Percentiles rank a stretch among this genome's conserved stretches.
phyloP scores from a whole-genome alignment of 2,888 invertebrate species.

The Ligdia adustata region DNA sequence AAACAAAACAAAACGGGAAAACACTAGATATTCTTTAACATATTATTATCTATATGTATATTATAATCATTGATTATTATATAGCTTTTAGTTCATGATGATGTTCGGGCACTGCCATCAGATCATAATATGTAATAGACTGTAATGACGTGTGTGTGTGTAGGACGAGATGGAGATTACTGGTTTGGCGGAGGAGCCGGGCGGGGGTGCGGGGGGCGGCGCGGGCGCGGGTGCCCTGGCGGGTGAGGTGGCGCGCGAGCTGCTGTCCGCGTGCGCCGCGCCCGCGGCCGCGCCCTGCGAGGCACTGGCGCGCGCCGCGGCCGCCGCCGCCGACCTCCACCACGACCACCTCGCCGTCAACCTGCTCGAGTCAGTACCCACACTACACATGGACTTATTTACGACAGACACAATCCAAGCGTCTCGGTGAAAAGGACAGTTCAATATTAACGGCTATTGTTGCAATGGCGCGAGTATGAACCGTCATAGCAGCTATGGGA shows the following conservation, averaged over 20 bases:
- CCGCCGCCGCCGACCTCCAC: slow-evolving; percentile 52
- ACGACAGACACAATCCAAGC: not conserved
- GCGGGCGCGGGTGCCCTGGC: slow-evolving; percentile 85
- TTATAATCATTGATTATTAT: no score
- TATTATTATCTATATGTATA: no score
- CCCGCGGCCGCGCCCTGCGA: slow-evolving; percentile 68
- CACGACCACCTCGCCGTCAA: slow-evolving; percentile 82
- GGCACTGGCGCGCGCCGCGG: slow-evolving; percentile 88
- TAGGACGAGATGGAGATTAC: slow-evolving; percentile 98
- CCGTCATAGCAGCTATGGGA: no score
- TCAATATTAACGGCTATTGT: no score
- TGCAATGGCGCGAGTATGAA: no score
- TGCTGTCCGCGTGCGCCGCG: slow-evolving; percentile 69
- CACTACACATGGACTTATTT: not conserved
- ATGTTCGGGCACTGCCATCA: no score
- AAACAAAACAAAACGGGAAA: no score
- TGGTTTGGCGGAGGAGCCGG: slow-evolving; percentile 89
- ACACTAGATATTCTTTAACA: no score
- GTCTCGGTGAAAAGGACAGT: no score
- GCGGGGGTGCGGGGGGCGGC: slow-evolving; percentile 63
- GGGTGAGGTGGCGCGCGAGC: slow-evolving; percentile 90
- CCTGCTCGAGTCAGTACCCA: slow-evolving; percentile 85
- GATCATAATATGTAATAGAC: no score
- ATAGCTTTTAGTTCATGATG: no score
- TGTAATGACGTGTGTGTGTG: not conserved